Evolutionary conservation across 2,888 invertebrate genomes (phyloP), one percentile per base, ranked within the genome.

Genomic region (Oxycera nigricornis): DNA sequence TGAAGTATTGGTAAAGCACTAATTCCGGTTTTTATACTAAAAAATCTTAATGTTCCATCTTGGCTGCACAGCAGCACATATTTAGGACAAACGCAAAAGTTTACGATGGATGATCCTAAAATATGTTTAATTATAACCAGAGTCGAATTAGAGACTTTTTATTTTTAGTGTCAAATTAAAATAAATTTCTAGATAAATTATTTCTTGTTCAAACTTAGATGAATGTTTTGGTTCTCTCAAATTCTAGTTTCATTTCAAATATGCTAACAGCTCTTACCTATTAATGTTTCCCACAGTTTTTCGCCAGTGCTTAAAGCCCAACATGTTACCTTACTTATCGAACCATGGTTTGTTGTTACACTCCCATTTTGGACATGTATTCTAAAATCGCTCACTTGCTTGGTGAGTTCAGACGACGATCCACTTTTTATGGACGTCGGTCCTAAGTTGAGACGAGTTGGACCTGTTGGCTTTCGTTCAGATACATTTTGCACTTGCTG

Each of bases 241-340:
- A n/a, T n/a, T n/a, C n/a, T n/a, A n/a, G n/a, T n/a, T n/a, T n/a
- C n/a, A n/a, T n/a, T n/a, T n/a, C n/a, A n/a, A n/a, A n/a, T n/a
- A n/a, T n/a, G n/a, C n/a, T n/a, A n/a, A n/a, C n/a, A n/a, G n/a
- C 14, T 78, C 78, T 73, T 82, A 90, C 90, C 91, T 79, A 91
- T 85, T 81, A 90, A 91, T 2, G 90, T 90, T 79, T 92, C 91
- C 92, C 92, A 92, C 0, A 90, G 86, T 1, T 89, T 89, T 75
- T 90, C 90, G 73, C 87, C 87, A n/a, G 87, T 87, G 0, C 86
- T 0, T 84, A 87, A 79, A 87, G 88, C 81, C 88, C 89, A 75
- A 83, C 89, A 79, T 85, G 87, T 77, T 86, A 87, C 83, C 89
- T 91, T 79, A 88, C 86, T 79, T 86, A 88, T 81, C 30, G 89